A percentile compares a stretch with the other conserved stretches of the same genome.
These are phyloP conservation scores for Acanthopagrus latus DNA, from an alignment of 2,797 vertebrate species.

Conservation along the genomic window DNA sequence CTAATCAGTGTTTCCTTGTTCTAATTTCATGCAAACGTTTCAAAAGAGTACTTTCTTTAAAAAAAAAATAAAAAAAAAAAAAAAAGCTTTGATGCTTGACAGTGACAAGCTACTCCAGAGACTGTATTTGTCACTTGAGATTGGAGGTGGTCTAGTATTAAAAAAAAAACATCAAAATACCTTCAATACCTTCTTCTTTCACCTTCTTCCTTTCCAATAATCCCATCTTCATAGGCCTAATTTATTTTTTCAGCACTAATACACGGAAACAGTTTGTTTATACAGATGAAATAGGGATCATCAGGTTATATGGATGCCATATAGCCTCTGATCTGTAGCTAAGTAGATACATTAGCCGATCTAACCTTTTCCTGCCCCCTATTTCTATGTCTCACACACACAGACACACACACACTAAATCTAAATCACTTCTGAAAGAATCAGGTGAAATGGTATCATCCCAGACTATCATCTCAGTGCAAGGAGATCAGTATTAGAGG, in stretches of 20 bases:
- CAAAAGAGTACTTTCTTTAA: slow-evolving; percentile 1
- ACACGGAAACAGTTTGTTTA: slow-evolving; percentile 60
- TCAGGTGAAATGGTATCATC: slow-evolving; percentile 55
- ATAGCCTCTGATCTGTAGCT: slow-evolving; percentile 65
- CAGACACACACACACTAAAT: slow-evolving; percentile 48
- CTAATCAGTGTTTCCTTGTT: not conserved
- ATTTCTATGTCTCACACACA: slow-evolving; percentile 38
- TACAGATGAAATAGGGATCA: slow-evolving; percentile 66
- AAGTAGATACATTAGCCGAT: slow-evolving; percentile 72
- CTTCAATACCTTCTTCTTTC: slow-evolving; percentile 38
- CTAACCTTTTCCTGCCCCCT: slow-evolving; percentile 49
- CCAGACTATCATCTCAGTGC: slow-evolving; percentile 45
- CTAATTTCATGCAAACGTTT: slow-evolving; percentile 30
- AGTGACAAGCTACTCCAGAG: slow-evolving; percentile 5
- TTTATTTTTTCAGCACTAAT: slow-evolving; percentile 23
- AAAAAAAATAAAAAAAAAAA: slow-evolving; percentile 11
- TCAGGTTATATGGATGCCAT: slow-evolving; percentile 59
- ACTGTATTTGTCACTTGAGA: slow-evolving; percentile 27
- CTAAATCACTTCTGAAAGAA: slow-evolving; percentile 47
- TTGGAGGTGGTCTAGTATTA: slow-evolving; percentile 36
- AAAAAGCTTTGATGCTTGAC: slow-evolving; percentile 36
- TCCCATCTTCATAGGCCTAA: slow-evolving; percentile 3
- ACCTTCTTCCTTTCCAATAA: not conserved
- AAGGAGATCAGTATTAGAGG: slow-evolving; percentile 58
- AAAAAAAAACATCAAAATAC: slow-evolving; percentile 17